Evolutionary conservation across 2,888 invertebrate species (phyloP).

Genomic region (Sesia apiformis): DNA sequence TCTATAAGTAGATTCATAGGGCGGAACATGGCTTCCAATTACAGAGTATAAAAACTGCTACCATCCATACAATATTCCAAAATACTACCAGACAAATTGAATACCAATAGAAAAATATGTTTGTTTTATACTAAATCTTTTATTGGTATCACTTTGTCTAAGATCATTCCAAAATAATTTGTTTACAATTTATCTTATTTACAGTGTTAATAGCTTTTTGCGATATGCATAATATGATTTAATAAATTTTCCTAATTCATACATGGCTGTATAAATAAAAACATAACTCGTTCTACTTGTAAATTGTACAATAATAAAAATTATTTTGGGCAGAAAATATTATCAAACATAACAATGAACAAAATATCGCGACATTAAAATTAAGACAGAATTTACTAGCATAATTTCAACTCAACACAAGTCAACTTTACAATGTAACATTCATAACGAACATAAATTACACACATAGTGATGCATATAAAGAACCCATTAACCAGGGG

Average conservation of each 20-base stretch:
- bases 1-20: constrained; percentile 34
- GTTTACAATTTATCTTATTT: constrained; percentile 47
- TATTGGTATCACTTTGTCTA: constrained; percentile 19
- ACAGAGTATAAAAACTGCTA: constrained; percentile 4
- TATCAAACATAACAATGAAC: constrained; percentile 68
- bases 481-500: too few relatives aligned
- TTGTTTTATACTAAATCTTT: constrained; percentile 6
- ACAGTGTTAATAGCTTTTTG: constrained; percentile 41
- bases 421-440: not conserved
- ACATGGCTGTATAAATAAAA: constrained; percentile 57
- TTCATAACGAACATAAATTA: too few relatives aligned
- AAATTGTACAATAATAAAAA: constrained; percentile 51
- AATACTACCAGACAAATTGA: constrained; percentile 31
- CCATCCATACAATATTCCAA: constrained; percentile 19
- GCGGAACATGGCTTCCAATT: constrained; percentile 35
- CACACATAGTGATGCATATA: too few relatives aligned
- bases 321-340: constrained; percentile 46
- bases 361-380: constrained; percentile 13
- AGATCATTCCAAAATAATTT: constrained; percentile 37
- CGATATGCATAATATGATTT: constrained; percentile 55
- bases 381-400: constrained; percentile 28
- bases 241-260: constrained; percentile 53
- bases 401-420: constrained; percentile 50
- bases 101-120: constrained; percentile 17
- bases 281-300: constrained; percentile 33